Evolutionary conservation across 2,113 vertebrate species (phyloP).

Genomic region (Malaclemys terrapin): DNA sequence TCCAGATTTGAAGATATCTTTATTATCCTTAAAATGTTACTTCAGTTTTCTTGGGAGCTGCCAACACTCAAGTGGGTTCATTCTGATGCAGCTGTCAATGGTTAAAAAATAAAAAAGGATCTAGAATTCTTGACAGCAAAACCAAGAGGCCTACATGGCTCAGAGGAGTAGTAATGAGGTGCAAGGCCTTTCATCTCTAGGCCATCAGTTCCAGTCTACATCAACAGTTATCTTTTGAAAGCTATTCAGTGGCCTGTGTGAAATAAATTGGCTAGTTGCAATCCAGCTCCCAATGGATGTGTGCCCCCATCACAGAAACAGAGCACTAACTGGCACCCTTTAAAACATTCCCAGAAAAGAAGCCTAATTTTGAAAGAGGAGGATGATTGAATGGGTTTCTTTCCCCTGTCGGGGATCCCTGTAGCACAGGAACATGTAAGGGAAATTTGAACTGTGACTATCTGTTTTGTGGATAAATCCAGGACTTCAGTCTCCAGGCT

Average conservation of each 20-base stretch:
- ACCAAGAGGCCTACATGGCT: not conserved
- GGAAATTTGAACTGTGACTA: not conserved
- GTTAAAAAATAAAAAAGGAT: not conserved
- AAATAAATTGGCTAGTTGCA: not conserved
- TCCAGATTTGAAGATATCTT: not conserved
- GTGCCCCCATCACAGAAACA: accelerated
- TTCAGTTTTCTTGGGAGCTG: not conserved
- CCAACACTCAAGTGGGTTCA: not conserved
- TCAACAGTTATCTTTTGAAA: not conserved
- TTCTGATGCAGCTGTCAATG: not conserved
- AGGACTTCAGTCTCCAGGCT: not conserved
- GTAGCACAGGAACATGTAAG: not conserved
- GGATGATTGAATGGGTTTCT: not conserved
- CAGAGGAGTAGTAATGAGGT: not conserved
- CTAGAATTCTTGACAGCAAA: not conserved
- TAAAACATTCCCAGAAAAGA: not conserved
- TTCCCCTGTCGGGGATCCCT: not conserved
- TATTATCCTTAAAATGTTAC: not conserved
- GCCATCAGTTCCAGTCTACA: not conserved
- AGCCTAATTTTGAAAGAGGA: not conserved
- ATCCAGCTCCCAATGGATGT: not conserved
- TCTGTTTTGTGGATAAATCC: constrained; percentile 19
- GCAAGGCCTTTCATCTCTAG: not conserved
- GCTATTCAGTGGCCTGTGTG: not conserved
- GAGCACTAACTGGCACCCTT: not conserved